Evolutionary conservation across 2,113 vertebrate genomes (phyloP).

Genomic region (Pimephales promelas): DNA sequence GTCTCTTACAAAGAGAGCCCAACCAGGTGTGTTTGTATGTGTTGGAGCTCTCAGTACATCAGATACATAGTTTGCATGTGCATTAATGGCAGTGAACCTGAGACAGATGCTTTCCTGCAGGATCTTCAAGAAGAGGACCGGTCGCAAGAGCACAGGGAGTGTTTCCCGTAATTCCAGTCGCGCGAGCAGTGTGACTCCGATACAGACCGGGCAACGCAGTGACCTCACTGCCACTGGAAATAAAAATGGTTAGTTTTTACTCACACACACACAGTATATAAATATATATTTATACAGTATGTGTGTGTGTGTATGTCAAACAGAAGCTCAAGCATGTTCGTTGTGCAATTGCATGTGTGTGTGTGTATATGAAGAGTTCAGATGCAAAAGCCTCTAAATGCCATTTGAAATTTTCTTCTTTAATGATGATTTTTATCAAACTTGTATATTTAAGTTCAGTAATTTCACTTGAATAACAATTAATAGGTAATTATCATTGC

Average conservation of each 20-base stretch:
- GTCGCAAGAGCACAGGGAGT: constrained; percentile 13
- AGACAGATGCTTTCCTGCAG: constrained; percentile 3
- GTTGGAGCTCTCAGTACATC: neutral
- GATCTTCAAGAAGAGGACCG: constrained; percentile 46
- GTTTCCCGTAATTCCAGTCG: constrained; percentile 36
- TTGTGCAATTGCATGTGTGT: no score
- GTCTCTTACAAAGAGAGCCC: constrained; percentile 54
- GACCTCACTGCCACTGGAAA: neutral
- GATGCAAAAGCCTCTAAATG: no score
- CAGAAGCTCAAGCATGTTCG: no score
- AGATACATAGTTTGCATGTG: neutral
- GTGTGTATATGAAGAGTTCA: no score
- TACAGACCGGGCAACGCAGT: neutral
- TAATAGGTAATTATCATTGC: no score
- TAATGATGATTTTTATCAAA: no score
- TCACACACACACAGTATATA: no score
- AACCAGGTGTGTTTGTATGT: constrained; percentile 38
- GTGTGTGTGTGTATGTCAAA: no score
- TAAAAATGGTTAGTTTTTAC: constrained; percentile 37
- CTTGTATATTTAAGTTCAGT: no score
- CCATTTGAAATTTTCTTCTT: no score
- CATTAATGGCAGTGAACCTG: neutral
- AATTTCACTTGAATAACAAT: no score
- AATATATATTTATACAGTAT: no score
- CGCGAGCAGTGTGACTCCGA: constrained; percentile 10